These are phyloP conservation scores for Eurosta solidaginis DNA, from an alignment of 1,140 invertebrate genomes.

Conservation along the genomic window DNA sequence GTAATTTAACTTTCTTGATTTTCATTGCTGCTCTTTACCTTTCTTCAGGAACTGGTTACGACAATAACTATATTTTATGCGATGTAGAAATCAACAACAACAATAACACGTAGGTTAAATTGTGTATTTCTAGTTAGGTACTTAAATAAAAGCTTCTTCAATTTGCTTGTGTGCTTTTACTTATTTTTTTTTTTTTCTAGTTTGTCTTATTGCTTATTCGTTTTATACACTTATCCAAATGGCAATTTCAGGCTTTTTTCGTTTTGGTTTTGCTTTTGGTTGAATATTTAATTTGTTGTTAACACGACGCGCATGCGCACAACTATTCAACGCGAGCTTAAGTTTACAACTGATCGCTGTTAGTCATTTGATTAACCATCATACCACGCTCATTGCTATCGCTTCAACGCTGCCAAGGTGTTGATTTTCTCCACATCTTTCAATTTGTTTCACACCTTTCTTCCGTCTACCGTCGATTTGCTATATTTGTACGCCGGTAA, in stretches of 20 bases:
- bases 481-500: neutral
- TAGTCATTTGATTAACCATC: slow-evolving; percentile 54
- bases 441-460: neutral
- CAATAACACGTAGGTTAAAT: neutral
- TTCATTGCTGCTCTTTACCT: neutral
- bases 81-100: neutral
- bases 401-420: neutral
- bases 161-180: neutral
- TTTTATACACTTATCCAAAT: neutral
- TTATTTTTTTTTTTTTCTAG: slow-evolving; percentile 23
- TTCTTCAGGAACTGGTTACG: slow-evolving; percentile 23
- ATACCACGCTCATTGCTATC: slow-evolving; percentile 35
- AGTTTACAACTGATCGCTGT: slow-evolving; percentile 58
- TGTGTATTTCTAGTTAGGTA: neutral
- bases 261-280: slow-evolving; percentile 16
- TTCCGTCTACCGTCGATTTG: neutral
- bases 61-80: neutral
- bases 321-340: slow-evolving; percentile 58
- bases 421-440: slow-evolving; percentile 21
- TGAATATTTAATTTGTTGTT: slow-evolving; percentile 13
- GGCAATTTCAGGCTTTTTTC: neutral
- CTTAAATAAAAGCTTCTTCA: neutral
- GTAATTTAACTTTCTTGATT: neutral
- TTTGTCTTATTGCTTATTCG: slow-evolving; percentile 8
- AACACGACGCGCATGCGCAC: slow-evolving; percentile 51